Evolutionary conservation across 2,797 vertebrate species (phyloP).

Genomic region (Apogon talboti): DNA sequence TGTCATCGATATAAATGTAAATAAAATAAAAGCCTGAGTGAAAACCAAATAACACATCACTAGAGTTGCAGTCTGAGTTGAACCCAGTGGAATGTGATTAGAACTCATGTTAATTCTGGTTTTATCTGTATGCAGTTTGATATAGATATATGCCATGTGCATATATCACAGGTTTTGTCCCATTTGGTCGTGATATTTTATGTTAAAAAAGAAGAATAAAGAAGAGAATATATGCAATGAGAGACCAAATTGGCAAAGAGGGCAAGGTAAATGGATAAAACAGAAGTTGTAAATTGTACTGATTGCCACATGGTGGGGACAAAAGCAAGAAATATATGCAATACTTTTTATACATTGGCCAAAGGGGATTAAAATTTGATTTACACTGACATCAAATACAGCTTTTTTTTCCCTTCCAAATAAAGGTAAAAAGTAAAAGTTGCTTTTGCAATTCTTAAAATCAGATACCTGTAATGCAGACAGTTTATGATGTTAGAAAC

Average conservation of each 20-base stretch:
- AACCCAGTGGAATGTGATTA: not conserved
- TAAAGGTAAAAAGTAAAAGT: not conserved
- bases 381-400: not conserved
- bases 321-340: slow-evolving; percentile 19
- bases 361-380: not conserved
- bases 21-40: slow-evolving; percentile 3
- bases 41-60: not conserved
- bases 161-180: not conserved
- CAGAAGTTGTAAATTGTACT: not conserved
- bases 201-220: not conserved
- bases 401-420: not conserved
- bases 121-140: not conserved
- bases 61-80: too few relatives aligned
- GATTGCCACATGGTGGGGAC: slow-evolving; percentile 52
- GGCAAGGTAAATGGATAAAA: not conserved
- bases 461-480: not conserved
- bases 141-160: slow-evolving; percentile 1
- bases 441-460: not conserved
- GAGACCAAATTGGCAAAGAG: not conserved
- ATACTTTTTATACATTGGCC: not conserved
- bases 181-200: not conserved
- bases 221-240: not conserved
- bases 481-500: not conserved
- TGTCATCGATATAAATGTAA: slow-evolving; percentile 4
- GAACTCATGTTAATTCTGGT: not conserved